These are phyloP conservation scores for Philaethria dido DNA, from an alignment of 2,888 invertebrate species.

Conservation along the genomic window DNA sequence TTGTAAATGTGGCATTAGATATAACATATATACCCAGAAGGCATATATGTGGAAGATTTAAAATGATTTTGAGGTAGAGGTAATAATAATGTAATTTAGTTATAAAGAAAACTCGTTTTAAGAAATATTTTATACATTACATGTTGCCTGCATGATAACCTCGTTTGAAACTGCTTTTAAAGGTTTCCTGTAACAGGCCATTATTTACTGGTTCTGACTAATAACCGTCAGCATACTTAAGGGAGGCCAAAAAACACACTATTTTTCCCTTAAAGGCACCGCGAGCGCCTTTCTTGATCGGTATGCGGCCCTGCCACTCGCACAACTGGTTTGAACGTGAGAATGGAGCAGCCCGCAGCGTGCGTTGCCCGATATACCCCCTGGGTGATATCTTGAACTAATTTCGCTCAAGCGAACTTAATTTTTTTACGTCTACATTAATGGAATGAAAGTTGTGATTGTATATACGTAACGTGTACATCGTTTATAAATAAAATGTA, in stretches of 20 bases:
- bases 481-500: too few relatives aligned
- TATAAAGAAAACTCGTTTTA: background rate
- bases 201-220: slow-evolving; percentile 58
- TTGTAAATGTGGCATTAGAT: too few relatives aligned
- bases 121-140: background rate
- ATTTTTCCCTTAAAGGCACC: slow-evolving; percentile 73
- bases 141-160: background rate
- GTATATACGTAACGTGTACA: too few relatives aligned
- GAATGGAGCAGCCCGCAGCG: slow-evolving; percentile 66
- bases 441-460: background rate
- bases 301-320: slow-evolving; percentile 71
- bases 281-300: slow-evolving; percentile 76
- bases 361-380: slow-evolving; percentile 65
- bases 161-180: slow-evolving; percentile 24
- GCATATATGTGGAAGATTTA: background rate
- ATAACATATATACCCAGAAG: background rate
- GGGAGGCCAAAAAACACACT: slow-evolving; percentile 65
- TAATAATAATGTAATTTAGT: background rate
- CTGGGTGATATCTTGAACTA: slow-evolving; percentile 56
- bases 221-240: slow-evolving; percentile 61
- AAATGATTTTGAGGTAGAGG: background rate
- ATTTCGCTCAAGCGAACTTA: slow-evolving; percentile 48
- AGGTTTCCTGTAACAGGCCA: slow-evolving; percentile 51
- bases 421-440: background rate
- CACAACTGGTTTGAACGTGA: slow-evolving; percentile 72